Percentiles rank a stretch among this genome's conserved stretches.
phyloP scores from a whole-genome alignment of 2,113 vertebrate species.

The Crotalus horridus region DNA sequence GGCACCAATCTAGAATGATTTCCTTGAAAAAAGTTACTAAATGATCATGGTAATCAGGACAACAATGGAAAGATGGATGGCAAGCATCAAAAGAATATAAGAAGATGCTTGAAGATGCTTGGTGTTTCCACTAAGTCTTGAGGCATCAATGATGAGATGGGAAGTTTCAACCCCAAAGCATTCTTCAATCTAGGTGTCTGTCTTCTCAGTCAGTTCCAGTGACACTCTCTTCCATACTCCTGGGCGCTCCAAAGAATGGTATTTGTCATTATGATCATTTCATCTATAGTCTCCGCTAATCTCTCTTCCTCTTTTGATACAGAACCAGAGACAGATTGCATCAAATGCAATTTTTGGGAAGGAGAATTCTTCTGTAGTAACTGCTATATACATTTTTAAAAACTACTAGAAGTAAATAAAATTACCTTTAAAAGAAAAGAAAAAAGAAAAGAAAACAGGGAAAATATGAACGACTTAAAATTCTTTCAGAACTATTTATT shows the following conservation, averaged over 20 bases:
- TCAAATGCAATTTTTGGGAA: background rate
- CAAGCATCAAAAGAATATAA: background rate
- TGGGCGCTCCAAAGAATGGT: fast-evolving
- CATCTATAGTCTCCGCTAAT: fast-evolving
- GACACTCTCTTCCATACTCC: background rate
- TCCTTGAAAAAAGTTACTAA: background rate
- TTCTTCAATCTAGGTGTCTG: background rate
- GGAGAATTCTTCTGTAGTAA: background rate
- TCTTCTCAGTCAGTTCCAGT: fast-evolving
- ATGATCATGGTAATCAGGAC: background rate
- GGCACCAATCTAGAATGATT: background rate
- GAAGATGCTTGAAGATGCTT: slow-evolving; percentile 1
- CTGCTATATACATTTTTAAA: background rate
- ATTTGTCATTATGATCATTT: fast-evolving
- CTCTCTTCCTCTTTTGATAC: background rate
- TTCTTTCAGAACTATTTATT: background rate
- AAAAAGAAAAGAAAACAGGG: background rate
- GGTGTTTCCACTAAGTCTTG: slow-evolving; percentile 14
- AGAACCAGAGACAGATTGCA: background rate
- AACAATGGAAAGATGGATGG: background rate
- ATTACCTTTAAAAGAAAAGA: background rate
- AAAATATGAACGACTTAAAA: background rate
- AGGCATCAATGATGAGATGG: background rate
- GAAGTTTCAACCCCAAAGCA: background rate
- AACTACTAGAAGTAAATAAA: background rate